A percentile compares a stretch with the other conserved stretches of the same genome.
Evolutionary conservation across 2,797 vertebrate genomes (phyloP).

Genomic region (Chloroceryle amazona): DNA sequence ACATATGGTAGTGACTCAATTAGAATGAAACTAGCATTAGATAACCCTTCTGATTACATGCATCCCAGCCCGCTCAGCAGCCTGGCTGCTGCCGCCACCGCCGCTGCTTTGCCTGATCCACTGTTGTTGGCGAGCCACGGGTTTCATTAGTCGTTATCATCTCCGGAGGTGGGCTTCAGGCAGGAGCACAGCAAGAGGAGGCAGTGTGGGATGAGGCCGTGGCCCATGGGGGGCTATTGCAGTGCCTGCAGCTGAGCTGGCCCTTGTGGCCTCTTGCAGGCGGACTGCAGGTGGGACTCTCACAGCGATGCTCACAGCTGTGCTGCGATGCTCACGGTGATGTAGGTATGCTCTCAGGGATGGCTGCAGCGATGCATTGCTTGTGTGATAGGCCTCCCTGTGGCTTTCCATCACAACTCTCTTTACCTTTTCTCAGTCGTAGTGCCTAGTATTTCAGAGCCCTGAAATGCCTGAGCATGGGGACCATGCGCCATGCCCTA

Average conservation of each 20-base stretch:
- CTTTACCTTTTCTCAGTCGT: background rate
- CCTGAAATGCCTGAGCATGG: fast-evolving
- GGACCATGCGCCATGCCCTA: fast-evolving
- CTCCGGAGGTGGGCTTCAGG: background rate
- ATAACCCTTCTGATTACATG: slow-evolving; percentile 85
- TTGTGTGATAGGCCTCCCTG: fast-evolving
- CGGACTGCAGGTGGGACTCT: background rate
- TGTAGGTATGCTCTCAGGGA: background rate
- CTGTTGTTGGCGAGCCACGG: background rate
- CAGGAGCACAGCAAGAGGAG: background rate
- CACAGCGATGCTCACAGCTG: fast-evolving
- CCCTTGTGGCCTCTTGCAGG: background rate
- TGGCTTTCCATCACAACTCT: background rate
- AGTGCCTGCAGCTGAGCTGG: background rate
- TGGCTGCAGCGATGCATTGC: background rate
- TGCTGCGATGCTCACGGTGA: fast-evolving
- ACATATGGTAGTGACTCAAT: slow-evolving; percentile 88
- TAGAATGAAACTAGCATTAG: slow-evolving; percentile 87
- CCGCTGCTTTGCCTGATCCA: slow-evolving; percentile 10
- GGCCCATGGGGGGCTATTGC: fast-evolving
- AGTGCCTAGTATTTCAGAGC: background rate
- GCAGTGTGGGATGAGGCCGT: fast-evolving
- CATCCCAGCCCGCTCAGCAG: slow-evolving; percentile 76
- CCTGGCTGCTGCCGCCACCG: slow-evolving; percentile 45
- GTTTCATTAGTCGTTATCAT: slow-evolving; percentile 4